Evolutionary conservation across 2,113 vertebrate species (phyloP).

Genomic region (Gasterosteus aculeatus): DNA sequence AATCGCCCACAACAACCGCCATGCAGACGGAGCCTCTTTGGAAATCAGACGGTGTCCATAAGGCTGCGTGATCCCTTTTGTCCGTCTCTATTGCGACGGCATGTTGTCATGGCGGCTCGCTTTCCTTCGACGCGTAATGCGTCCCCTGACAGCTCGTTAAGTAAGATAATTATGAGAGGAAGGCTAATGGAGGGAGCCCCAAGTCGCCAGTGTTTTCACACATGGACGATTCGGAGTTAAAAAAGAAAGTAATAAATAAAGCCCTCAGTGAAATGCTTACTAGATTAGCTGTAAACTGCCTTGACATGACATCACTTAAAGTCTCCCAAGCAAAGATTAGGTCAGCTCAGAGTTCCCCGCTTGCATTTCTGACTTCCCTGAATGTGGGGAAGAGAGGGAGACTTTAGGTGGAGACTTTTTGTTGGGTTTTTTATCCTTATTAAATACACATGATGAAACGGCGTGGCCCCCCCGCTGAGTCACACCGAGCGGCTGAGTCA

Average conservation of each 20-base stretch:
- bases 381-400: conserved; percentile 13
- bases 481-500: conserved; percentile 32
- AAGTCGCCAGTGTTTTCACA: conserved; percentile 3
- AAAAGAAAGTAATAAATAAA: not conserved
- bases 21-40: conserved; percentile 73
- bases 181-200: not conserved
- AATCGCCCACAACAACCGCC: conserved; percentile 69
- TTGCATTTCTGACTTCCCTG: conserved; percentile 52
- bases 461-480: not conserved
- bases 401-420: conserved; percentile 15
- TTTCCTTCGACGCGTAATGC: conserved; percentile 26
- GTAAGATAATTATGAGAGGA: conserved; percentile 38
- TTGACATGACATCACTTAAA: conserved; percentile 56
- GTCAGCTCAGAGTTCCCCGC: conserved; percentile 53
- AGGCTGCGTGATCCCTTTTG: conserved; percentile 59
- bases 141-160: conserved; percentile 24
- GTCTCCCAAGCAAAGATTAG: conserved; percentile 42
- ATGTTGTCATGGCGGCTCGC: conserved; percentile 14
- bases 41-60: conserved; percentile 66
- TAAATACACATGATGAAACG: conserved; percentile 29
- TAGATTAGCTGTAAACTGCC: conserved; percentile 5
- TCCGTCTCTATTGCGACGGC: conserved; percentile 36
- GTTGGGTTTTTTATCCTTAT: not conserved
- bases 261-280: not conserved
- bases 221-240: not conserved